Percentiles rank a stretch among this genome's conserved stretches.
Conservation (phyloP, 2,113 vertebrate genomes). For the Balaenoptera acutorostrata region DNA sequence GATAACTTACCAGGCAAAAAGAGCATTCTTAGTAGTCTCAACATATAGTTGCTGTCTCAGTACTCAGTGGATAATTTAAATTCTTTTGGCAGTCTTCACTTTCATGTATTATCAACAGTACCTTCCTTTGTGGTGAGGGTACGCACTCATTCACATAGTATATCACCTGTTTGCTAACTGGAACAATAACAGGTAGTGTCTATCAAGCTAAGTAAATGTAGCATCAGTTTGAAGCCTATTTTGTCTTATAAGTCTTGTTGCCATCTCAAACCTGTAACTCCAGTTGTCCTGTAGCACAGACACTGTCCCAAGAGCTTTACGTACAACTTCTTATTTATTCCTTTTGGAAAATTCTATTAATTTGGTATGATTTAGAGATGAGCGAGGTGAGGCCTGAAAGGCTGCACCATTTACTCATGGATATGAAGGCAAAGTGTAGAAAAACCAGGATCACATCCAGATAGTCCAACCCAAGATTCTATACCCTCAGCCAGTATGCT, state of each 20-base stretch:
- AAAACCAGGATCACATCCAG: neutral
- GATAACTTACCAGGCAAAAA: neutral
- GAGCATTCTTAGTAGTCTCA: neutral
- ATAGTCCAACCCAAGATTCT: neutral
- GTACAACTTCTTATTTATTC: neutral
- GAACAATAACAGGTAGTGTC: neutral
- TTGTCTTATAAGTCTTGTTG: neutral
- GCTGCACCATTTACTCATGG: neutral
- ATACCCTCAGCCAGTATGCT: neutral
- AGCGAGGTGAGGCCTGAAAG: neutral
- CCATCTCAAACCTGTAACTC: neutral
- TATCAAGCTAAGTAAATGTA: neutral
- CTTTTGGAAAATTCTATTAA: slow-evolving; percentile 12
- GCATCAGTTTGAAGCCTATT: neutral
- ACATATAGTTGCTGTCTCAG: neutral
- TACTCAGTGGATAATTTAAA: neutral
- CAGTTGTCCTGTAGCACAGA: neutral
- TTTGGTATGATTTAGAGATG: neutral
- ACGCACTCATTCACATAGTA: neutral
- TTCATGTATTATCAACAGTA: neutral
- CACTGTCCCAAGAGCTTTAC: neutral
- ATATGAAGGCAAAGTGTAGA: neutral
- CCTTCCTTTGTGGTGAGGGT: neutral
- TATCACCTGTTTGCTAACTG: neutral
- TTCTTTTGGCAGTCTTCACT: neutral